Evolutionary conservation across 2,113 vertebrate species (phyloP), one percentile per base, ranked within the genome.

Genomic region (Illadopsis cleaveri): DNA sequence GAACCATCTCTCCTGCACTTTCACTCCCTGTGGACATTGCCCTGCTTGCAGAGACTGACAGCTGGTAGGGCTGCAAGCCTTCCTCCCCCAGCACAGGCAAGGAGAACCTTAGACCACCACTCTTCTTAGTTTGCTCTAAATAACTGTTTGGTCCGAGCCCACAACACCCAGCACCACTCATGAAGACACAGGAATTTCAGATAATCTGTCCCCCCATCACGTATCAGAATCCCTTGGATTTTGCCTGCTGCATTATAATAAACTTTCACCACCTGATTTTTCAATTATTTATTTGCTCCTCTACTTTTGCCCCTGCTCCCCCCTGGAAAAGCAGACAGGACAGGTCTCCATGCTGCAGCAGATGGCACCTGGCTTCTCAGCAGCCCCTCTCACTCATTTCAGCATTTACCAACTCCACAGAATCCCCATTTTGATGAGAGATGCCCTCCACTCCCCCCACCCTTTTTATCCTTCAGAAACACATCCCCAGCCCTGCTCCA

Each of bases 121-220:
- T 77, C 9, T 6, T 81, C 68, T 45, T 6, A 58, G 22, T 35
- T 21, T 54, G n/a, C 47, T 61, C 60, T 80, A 31, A 79, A 27
- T 1, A 20, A 24, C 50, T 30, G 12, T 22, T 83, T 3, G 1
- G 13, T 38, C 16, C n/a, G 40, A 38, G 20, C 13, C 62, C 44
- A 10, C 21, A 54, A 20, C 15, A 12, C 35, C 51, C 47, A 78
- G 12, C 51, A 28, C 14, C 27, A 18, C 9, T 62, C 47, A 15
- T 1, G 22, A 79, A 60, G 69, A 33, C 53, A 44, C 31, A n/a
- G 12, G 51, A 57, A 20, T 51, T 66, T 57, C 72, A 79, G 51
- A 25, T 6, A 35, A 38, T 19, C n/a, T 50, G 40, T 16, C 20
- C 75, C 31, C 1, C 2, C 21, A 10, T 4, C 1, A 0, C 2